Evolutionary conservation across 2,797 vertebrate species (phyloP), one percentile per base, ranked within the genome.

Genomic region (Prionace glauca): DNA sequence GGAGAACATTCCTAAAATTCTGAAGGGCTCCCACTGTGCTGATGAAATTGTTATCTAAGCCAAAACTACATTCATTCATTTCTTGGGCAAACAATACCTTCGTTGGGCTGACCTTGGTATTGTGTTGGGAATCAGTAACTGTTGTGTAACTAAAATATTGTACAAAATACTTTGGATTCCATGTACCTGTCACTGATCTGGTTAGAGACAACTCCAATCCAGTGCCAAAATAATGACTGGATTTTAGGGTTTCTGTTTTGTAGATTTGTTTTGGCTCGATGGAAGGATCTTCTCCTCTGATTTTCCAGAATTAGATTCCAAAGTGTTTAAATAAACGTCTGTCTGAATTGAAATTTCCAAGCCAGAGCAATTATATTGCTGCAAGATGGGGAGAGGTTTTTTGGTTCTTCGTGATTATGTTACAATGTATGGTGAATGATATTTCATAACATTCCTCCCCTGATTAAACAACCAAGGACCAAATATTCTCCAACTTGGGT

Each of bases 261-360:
- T 91, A 56, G 16, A 32, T 62, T 91, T 62, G 32, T 65, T 60
- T 62, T 91, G 88, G 32, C 88, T 90, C 12, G 7, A 60, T 65
- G 32, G 26, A 91, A 91, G 65, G 32, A 20, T 16, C 60, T 65
- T 90, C 5, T 36, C 88, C 29, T 10, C 60, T 91, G 88, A 91
- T 62, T 62, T 90, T 62, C 56, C 29, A 3, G 74, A 81, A 41
- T 81, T 81, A 81, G 36, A 45, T 84, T 84, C 36, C 41, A 45
- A 22, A 84, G 36, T 1, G 41, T 84, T 45, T 41, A 41, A 84
- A 84, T 41, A 84, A 41, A 84, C 18, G 36, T 45, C 79, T 84
- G 79, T 84, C 79, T 84, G 79, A 41, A 41, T 84, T 41, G 56
- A 60, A 90, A 32, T n/a, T 91, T 91, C 56, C 88, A 91, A n/a